Conservation (phyloP, 2,797 vertebrate genomes). For the Onychomys arenicola region DNA sequence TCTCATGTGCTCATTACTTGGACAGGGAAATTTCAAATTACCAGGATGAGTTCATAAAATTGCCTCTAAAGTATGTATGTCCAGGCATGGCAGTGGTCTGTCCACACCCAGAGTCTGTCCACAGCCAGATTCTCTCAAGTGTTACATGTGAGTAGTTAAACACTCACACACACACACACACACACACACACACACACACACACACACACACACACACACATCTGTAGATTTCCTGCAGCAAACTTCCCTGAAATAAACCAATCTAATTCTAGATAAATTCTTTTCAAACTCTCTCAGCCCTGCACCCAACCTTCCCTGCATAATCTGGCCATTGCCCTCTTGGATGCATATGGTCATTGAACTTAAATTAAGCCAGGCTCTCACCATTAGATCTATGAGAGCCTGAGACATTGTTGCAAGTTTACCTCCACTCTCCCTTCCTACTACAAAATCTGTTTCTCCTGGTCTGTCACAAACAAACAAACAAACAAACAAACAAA, state of each 20-base stretch:
- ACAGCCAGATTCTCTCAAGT: neutral
- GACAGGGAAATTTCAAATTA: neutral
- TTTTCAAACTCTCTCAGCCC: neutral
- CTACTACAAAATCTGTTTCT: neutral
- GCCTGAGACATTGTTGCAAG: neutral
- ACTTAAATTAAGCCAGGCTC: neutral
- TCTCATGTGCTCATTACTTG: neutral
- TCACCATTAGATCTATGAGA: neutral
- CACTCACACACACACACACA: neutral
- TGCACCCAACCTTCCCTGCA: neutral
- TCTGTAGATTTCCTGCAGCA: neutral
- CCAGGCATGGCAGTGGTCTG: neutral
- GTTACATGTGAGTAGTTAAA: neutral
- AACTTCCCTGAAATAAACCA: neutral
- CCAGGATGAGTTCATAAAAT: neutral
- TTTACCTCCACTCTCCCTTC: neutral
- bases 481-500: neutral
- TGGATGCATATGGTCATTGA: neutral
- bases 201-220: neutral
- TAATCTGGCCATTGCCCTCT: neutral
- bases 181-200: neutral
- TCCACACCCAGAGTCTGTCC: neutral
- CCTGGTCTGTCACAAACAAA: neutral
- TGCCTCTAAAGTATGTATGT: neutral
- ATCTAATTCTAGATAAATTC: neutral